These are phyloP conservation scores for Trialeurodes vaporariorum DNA, from an alignment of 1,140 invertebrate genomes.

Conservation along the genomic window DNA sequence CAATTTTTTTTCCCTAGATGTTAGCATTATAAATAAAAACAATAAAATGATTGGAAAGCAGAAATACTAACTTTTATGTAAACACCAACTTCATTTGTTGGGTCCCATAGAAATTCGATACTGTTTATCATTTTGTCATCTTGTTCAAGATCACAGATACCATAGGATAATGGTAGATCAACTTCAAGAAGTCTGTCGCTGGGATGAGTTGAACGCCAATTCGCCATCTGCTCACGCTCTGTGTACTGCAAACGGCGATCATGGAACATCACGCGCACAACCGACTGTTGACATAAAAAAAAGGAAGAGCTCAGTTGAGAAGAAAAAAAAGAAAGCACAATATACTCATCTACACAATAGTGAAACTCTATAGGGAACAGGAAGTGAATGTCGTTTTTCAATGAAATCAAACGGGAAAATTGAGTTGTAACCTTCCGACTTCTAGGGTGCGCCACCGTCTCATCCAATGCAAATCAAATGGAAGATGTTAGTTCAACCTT, in stretches of 20 bases:
- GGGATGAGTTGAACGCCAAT: constrained; percentile 76
- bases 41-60: neutral
- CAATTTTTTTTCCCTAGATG: no score
- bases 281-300: constrained; percentile 50
- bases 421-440: no score
- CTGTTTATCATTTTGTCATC: constrained; percentile 62
- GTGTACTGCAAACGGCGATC: constrained; percentile 91
- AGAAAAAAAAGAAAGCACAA: no score
- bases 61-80: constrained; percentile 63
- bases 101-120: constrained; percentile 88
- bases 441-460: no score
- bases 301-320: no score
- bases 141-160: constrained; percentile 68
- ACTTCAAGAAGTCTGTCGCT: constrained; percentile 86
- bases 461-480: no score
- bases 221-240: constrained; percentile 82
- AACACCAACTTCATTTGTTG: constrained; percentile 87
- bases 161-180: constrained; percentile 88
- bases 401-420: no score
- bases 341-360: no score
- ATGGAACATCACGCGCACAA: constrained; percentile 88
- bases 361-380: no score
- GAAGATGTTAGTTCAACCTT: no score
- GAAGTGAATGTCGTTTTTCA: no score
- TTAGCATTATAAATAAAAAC: no score